Conservation (phyloP, 2,113 vertebrate species). For the Nyctibius bracteatus region DNA sequence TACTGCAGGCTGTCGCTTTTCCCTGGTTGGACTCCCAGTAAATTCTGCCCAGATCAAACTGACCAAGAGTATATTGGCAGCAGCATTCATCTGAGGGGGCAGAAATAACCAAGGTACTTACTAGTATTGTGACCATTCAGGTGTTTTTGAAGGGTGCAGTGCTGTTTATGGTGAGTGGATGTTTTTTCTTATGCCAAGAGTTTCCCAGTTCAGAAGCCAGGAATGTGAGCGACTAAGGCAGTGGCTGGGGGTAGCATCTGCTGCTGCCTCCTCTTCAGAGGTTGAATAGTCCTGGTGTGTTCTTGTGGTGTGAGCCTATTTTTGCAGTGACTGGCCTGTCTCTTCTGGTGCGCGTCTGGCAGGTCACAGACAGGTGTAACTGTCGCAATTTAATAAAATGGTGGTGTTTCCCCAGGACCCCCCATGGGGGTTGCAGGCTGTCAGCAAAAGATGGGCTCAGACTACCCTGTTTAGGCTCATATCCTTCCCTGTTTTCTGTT, state of each 20-base stretch:
- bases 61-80: background rate
- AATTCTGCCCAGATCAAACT: background rate
- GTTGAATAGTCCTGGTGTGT: background rate
- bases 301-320: background rate
- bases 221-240: background rate
- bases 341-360: background rate
- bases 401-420: background rate
- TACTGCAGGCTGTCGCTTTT: background rate
- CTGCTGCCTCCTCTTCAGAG: background rate
- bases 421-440: background rate
- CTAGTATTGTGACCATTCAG: background rate
- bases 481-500: background rate
- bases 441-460: background rate
- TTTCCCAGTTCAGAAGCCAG: background rate
- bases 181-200: background rate
- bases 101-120: background rate
- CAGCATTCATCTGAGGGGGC: background rate
- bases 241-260: background rate
- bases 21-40: background rate
- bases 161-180: background rate
- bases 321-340: background rate
- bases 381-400: background rate
- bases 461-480: background rate
- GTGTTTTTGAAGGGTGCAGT: background rate
- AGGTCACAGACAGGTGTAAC: background rate